phyloP scores from a whole-genome alignment of 2,113 vertebrate genomes.

The Barbus barbus region DNA sequence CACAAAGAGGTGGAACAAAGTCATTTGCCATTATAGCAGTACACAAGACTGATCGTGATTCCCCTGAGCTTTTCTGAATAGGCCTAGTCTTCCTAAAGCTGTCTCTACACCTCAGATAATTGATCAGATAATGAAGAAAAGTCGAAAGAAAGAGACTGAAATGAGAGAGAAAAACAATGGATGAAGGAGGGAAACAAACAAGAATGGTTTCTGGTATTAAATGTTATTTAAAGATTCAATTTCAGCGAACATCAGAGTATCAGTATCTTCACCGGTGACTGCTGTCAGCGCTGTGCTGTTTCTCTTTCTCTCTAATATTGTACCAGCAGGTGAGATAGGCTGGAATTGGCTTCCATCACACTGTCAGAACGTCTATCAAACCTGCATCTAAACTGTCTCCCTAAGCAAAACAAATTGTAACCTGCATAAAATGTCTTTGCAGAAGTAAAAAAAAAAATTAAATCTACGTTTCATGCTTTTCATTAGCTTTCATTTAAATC shows the following conservation, averaged over 20 bases:
- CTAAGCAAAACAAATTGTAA: background rate
- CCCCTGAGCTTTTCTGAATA: background rate
- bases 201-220: background rate
- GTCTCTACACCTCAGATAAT: background rate
- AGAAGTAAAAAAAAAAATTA: no score
- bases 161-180: background rate
- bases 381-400: background rate
- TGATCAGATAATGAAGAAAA: conserved; percentile 19
- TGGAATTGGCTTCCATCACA: background rate
- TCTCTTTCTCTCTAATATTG: background rate
- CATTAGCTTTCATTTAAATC: background rate
- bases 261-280: background rate
- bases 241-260: background rate
- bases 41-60: background rate
- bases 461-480: background rate
- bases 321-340: background rate
- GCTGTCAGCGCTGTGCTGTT: background rate
- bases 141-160: background rate
- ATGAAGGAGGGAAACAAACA: background rate
- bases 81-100: background rate
- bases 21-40: background rate
- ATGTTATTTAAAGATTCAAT: background rate
- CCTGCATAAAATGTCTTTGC: background rate
- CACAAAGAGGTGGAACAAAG: background rate
- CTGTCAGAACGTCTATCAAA: background rate